Evolutionary conservation across 2,113 vertebrate species (phyloP), one percentile per base, ranked within the genome.

Genomic region (Pseudorectes ferrugineus): DNA sequence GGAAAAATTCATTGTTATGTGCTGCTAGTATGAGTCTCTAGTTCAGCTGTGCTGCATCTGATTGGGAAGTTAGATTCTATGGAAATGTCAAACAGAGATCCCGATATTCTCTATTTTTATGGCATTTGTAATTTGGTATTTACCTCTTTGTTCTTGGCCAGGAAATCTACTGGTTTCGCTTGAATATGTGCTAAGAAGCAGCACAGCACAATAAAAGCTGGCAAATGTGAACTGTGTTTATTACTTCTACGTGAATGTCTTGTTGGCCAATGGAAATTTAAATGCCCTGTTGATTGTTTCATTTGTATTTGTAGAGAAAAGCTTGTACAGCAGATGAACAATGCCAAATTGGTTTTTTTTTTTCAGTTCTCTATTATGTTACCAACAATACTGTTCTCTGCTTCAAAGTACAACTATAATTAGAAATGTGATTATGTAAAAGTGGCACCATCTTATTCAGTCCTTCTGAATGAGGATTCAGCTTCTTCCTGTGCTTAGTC

Each of bases 281-380:
- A 95, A 94, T 77, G 54, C 66, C 29, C 45, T 43, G 63, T 85
- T 94, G 85, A 93, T 96, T 83, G 72, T 96, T 96, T 90, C 92
- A 54, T 67, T 94, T 90, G 87, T 74, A 48, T 80, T 93, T 93
- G 68, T 45, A 92, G 45, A 81, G 59, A 92, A 86, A 59, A 88
- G 71, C 78, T 88, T 70, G 88, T 93, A 92, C 52, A 93, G 88
- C 79, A 88, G 79, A 96, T 81, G 89, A 96, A 90, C 75, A 95
- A 84, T 71, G 67, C 62, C 88, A 91, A 51, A 21, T 54, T 81
- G n/a, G n/a, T 49, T 58, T 51, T 45, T 52, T 82, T 65, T 46
- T 77, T 31, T 6, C 22, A 51, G 40, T 85, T 83, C 78, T 90
- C 78, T 94, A 86, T 97, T 96, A 91, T 92, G 51, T 74, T 93